Evolutionary conservation across 1,140 invertebrate species (phyloP).

Genomic region (Dermatophagoides farinae): DNA sequence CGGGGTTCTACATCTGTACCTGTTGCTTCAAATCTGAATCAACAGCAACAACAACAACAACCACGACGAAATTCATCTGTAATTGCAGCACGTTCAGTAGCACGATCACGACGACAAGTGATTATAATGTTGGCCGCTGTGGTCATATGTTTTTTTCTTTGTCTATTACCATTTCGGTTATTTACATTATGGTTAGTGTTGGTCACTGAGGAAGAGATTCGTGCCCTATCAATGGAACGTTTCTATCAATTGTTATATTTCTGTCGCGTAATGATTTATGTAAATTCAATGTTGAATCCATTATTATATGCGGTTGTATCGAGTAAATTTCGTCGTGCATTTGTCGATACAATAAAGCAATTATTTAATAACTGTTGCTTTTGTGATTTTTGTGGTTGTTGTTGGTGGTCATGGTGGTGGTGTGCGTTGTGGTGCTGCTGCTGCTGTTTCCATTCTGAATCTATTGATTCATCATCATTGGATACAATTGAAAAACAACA

Average conservation of each 20-base stretch:
- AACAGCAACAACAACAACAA: too few relatives aligned
- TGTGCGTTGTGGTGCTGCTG: conserved; percentile 1
- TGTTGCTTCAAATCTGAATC: too few relatives aligned
- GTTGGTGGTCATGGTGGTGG: too few relatives aligned
- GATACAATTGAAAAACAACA: too few relatives aligned
- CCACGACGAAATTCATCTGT: too few relatives aligned
- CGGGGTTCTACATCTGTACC: too few relatives aligned
- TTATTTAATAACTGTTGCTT: neutral
- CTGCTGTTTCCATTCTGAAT: neutral
- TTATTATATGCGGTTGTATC: conserved; percentile 66
- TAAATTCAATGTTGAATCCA: conserved; percentile 72
- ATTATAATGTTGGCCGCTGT: conserved; percentile 73
- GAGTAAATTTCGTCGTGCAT: conserved; percentile 68
- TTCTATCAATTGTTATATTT: conserved; percentile 70
- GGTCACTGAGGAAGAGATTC: conserved; percentile 25
- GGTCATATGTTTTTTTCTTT: conserved; percentile 71
- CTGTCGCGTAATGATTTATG: conserved; percentile 60
- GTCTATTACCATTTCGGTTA: conserved; percentile 61
- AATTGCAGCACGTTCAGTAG: conserved; percentile 11
- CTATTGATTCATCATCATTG: neutral
- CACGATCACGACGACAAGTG: conserved; percentile 29
- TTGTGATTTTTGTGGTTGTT: conserved; percentile 1
- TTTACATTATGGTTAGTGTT: conserved; percentile 64
- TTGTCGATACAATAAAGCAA: conserved; percentile 24
- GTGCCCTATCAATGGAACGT: conserved; percentile 44